Evolutionary conservation across 37 sponge, comb jelly and placozoan species (phyloP).

Genomic region (Ephydatia muelleri): DNA sequence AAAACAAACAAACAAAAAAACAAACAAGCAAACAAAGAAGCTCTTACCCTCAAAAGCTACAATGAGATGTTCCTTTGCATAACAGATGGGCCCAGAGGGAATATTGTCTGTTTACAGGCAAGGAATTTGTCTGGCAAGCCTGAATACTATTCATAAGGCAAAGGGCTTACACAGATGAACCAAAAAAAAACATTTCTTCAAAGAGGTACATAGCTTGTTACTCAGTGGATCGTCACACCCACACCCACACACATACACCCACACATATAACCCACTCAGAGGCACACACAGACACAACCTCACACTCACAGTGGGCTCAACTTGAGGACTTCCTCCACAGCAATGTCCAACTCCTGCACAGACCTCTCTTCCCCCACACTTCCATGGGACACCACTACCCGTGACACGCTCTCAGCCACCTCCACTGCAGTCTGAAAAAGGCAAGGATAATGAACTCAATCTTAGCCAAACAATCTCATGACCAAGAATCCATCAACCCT

Average conservation of each 20-base stretch:
- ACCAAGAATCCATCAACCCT: not conserved
- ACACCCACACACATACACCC: not conserved
- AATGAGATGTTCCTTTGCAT: too few species aligned
- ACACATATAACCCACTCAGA: not conserved
- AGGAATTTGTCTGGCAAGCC: too few species aligned
- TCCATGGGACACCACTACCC: conserved; percentile 6
- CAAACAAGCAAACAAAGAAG: too few species aligned
- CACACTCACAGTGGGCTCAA: conserved; percentile 41
- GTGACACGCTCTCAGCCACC: conserved; percentile 2
- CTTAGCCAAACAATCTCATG: not conserved
- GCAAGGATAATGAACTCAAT: not conserved
- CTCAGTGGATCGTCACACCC: not conserved
- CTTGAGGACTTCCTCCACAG: not conserved
- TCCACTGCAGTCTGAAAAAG: conserved; percentile 10
- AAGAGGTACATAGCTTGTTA: too few species aligned
- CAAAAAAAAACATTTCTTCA: too few species aligned
- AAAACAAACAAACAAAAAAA: too few species aligned
- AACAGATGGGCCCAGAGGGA: too few species aligned
- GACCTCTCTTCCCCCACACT: not conserved
- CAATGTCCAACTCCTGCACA: conserved; percentile 33
- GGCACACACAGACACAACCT: not conserved
- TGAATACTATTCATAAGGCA: too few species aligned
- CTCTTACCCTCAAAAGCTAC: too few species aligned
- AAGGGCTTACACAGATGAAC: too few species aligned
- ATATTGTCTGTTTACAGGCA: too few species aligned